These are phyloP conservation scores for Pinna nobilis DNA, from an alignment of 1,140 invertebrate species.

Conservation along the genomic window DNA sequence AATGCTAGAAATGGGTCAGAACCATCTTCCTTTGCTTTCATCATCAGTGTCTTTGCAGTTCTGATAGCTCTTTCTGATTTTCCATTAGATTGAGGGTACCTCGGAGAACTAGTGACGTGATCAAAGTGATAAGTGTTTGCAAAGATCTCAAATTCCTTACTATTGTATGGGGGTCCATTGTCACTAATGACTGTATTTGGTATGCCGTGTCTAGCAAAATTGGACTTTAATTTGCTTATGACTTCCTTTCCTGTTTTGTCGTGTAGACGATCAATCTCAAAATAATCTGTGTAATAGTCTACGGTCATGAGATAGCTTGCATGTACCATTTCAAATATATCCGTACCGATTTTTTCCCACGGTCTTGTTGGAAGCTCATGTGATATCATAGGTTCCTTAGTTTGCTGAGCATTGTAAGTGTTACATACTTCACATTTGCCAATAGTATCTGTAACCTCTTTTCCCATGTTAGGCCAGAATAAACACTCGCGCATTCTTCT, in stretches of 20 bases:
- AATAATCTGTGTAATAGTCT: constrained; percentile 44
- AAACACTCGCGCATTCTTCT: constrained; percentile 70
- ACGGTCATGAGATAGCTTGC: constrained; percentile 40
- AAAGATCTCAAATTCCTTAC: constrained; percentile 30
- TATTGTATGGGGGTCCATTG: constrained; percentile 36
- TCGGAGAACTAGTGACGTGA: neutral
- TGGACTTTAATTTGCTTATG: constrained; percentile 33
- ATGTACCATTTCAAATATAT: constrained; percentile 20
- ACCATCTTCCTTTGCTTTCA: constrained; percentile 25
- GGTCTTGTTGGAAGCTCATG: constrained; percentile 44
- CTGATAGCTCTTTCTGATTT: constrained; percentile 41
- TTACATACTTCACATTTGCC: constrained; percentile 39
- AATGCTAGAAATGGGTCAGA: constrained; percentile 18
- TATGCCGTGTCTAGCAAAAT: constrained; percentile 43
- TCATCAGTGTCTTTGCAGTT: constrained; percentile 41
- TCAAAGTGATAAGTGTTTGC: constrained; percentile 14
- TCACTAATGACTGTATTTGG: constrained; percentile 30
- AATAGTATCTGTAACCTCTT: constrained; percentile 71
- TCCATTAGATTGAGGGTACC: constrained; percentile 46
- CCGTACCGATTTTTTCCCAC: constrained; percentile 43
- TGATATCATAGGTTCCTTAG: constrained; percentile 28
- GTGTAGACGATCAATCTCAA: constrained; percentile 30
- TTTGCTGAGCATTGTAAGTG: constrained; percentile 11
- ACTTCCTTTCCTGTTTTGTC: constrained; percentile 18
- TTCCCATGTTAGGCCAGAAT: constrained; percentile 74